Evolutionary conservation across 2,797 vertebrate genomes (phyloP), one percentile per base, ranked within the genome.

Genomic region (Pangasius krempfi): DNA sequence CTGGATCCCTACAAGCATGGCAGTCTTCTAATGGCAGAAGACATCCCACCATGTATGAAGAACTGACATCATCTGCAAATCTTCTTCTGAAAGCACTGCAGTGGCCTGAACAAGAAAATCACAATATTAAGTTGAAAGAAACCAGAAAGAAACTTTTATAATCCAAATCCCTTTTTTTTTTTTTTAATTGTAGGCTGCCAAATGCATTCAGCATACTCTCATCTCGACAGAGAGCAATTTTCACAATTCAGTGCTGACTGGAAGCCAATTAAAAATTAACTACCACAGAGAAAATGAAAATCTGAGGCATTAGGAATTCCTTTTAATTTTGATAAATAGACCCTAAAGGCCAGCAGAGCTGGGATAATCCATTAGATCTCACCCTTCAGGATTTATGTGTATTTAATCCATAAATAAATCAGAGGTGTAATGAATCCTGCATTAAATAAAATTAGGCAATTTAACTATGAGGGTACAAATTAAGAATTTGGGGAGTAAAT

Each of bases 11-110:
- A 96, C 95, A 0, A 97, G 96, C 60, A 96, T 95, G 0, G 96
- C 96, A 0, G 96, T 96, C 95, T 96, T 96, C 81, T 97, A 97
- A 93, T 97, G 96, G 0, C 96, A 97, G 93, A 97, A 96, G 90
- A 97, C 96, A 0, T 97, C 96, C 96, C 96, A 97, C 96, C 96
- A 97, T 0, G 96, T 96, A 93, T 87, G 79, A 68, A 88, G 47
- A 82, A 60, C n/a, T 37, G 30, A 70, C 13, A 82, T 66, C 47
- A 56, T 66, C 62, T 80, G 78, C 30, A 89, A 75, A 54, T 91
- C 56, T 9, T 85, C 76, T 27, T 92, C 37, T n/a, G 25, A 85
- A 52, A 76, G 22, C 83, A 86, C 78, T 12, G 58, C 37, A 80
- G 60, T 27, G 33, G n/a, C 52, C 73, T 80, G 64, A 47, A 72